Evolutionary conservation across 2,888 invertebrate genomes (phyloP), one percentile per base, ranked within the genome.

Genomic region (Brenthis hecate): DNA sequence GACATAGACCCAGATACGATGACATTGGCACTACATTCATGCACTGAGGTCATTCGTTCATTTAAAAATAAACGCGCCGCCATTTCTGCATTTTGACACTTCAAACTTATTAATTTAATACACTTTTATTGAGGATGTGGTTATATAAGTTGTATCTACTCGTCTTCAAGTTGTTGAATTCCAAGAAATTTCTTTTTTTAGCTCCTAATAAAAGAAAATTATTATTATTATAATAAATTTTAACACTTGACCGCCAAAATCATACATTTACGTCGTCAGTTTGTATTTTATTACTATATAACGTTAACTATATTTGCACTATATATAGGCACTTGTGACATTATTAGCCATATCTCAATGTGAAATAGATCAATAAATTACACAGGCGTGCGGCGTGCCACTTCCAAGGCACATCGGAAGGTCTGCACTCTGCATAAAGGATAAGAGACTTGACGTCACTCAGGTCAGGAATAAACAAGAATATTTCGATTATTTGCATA

Each of bases 11-110:
- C 86, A 92, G 88, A 82, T 92, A 86, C 83, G 75, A 81, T 82
- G 92, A 91, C 92, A 92, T 92, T 92, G 92, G 92, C 91, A 92
- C 92, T 92, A 91, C 92, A 92, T 92, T 92, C 91, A 88, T 83
- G 81, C 82, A 82, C 87, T 85, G 84, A 92, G 92, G 91, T 90
- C 91, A 87, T 81, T 82, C 82, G 87, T 82, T 85, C 81, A 84
- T 88, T 86, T 91, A 90, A 91, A 92, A 89, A 91, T 91, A 91
- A 86, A 85, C 81, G 71, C 71, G 75, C 74, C 75, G 81, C 80
- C 77, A 79, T 80, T 83, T 79, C 79, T 78, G 76, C 80, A 78
- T 83, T 84, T 85, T 82, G 82, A 85, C 79, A 80, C 74, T 77
- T 50, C 28, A 60, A 60, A 60, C 53, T 32, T 53, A 32, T 43